These are phyloP conservation scores for Agonopterix heracliana DNA, from an alignment of 2,888 invertebrate species.

Conservation along the genomic window DNA sequence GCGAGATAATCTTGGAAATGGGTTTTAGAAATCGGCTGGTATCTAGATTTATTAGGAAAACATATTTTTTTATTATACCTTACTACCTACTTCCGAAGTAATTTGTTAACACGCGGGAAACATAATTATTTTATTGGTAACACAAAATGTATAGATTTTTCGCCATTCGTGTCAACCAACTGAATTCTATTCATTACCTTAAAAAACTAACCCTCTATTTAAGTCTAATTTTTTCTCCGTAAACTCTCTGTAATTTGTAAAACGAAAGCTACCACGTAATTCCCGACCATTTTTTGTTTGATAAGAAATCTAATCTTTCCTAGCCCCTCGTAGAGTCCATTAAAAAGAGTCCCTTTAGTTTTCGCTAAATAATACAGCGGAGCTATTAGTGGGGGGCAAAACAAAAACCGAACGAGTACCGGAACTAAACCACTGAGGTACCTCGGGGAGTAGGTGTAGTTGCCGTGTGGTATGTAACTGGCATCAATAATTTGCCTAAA, in stretches of 20 bases:
- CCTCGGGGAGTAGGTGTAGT: slow-evolving; percentile 53
- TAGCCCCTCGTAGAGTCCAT: slow-evolving; percentile 61
- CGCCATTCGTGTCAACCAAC: no score
- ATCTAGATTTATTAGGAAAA: no score
- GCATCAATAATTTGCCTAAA: no score
- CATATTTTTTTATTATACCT: no score
- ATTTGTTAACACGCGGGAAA: no score
- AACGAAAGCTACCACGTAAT: slow-evolving; percentile 8
- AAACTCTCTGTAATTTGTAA: not conserved
- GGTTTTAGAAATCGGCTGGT: no score
- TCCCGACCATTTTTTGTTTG: slow-evolving; percentile 46
- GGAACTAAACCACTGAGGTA: slow-evolving; percentile 65
- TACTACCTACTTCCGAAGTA: no score
- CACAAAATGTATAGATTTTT: no score
- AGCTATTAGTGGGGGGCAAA: slow-evolving; percentile 56
- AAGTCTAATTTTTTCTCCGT: not conserved
- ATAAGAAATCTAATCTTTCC: slow-evolving; percentile 71
- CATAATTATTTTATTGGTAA: no score
- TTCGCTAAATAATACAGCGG: slow-evolving; percentile 68
- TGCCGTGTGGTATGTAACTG: slow-evolving; percentile 35
- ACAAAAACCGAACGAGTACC: slow-evolving; percentile 61
- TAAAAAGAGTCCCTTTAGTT: slow-evolving; percentile 63
- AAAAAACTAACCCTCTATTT: no score
- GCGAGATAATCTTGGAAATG: no score
- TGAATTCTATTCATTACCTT: no score